Evolutionary conservation across 2,113 vertebrate species (phyloP), one percentile per base, ranked within the genome.

Genomic region (Bos indicus): DNA sequence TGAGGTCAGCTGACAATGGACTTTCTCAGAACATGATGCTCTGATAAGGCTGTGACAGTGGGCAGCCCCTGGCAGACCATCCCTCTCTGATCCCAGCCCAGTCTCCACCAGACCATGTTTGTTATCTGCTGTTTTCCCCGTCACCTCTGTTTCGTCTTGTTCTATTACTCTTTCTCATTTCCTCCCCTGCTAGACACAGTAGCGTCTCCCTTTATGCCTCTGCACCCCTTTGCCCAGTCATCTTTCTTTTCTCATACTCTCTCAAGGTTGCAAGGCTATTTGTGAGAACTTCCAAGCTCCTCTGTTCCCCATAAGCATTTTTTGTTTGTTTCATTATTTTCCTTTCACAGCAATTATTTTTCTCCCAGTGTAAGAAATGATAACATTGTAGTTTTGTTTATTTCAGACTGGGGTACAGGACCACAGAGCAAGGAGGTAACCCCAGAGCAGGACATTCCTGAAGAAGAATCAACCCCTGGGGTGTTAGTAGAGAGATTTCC

Each of bases 401-500:
- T 98, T 93, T 89, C 60, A 98, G 97, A 83, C 33, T 94, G 95
- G 97, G 33, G 84, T 26, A 57, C 14, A 56, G 87, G 67, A 77
- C 74, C 81, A 64, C 95, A 97, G 92, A 94, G 40, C 48, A 96
- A 89, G 62, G 94, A 36, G 26, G 86, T 94, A 36, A 92, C 43
- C 62, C 56, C 78, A 84, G 91, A 95, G 51, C 95, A 93, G 82
- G 60, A 77, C 13, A 88, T 84, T 97, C 88, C 90, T 83, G 88
- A 91, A 93, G 96, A 96, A 33, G 59, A 87, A 28, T 67, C 86
- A 87, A 30, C 88, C 51, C 90, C 94, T 87, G 82, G 88, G 2
- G 52, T 95, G 7, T 95, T 97, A 64, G 74, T 94, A 48, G 90
- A 91, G 92, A 97, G 92, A 95, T 91, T 97, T 87, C 60, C 95